phyloP scores from a whole-genome alignment of 2,113 vertebrate species.

The Drymodes brunneopygia region DNA sequence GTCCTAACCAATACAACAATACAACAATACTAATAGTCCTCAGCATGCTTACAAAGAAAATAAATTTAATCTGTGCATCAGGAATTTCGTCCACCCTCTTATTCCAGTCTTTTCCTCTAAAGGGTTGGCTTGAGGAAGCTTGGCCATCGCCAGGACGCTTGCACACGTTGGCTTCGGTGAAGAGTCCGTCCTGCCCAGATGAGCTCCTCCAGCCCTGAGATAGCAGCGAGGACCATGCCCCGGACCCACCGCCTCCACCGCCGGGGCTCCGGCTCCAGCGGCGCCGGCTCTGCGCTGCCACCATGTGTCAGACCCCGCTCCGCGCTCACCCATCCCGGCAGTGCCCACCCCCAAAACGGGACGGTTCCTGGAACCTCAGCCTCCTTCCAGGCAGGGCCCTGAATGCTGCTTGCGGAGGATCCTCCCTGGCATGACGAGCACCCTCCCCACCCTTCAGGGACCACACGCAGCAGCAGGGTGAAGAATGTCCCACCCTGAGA shows the following conservation, averaged over 20 bases:
- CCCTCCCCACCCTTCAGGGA: background rate
- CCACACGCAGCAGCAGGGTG: fast-evolving
- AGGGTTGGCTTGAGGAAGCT: background rate
- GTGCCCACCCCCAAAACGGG: fast-evolving
- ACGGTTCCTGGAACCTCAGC: background rate
- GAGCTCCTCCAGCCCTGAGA: background rate
- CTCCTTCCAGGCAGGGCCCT: background rate
- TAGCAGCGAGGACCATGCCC: fast-evolving
- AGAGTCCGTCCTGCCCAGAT: background rate
- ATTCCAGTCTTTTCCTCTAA: background rate
- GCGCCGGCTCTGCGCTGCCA: background rate
- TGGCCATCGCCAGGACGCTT: background rate
- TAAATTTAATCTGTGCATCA: background rate
- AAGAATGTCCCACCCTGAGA: background rate
- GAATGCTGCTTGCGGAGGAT: fast-evolving
- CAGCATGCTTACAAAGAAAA: background rate
- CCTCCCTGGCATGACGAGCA: background rate
- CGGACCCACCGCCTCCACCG: fast-evolving
- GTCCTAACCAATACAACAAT: too few species aligned
- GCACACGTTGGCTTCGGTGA: background rate
- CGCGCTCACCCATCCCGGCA: fast-evolving
- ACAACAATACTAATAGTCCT: background rate
- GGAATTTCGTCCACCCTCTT: background rate
- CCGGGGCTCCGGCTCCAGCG: fast-evolving
- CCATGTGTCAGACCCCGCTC: background rate